These are phyloP conservation scores for Haliclona indistincta DNA, from an alignment of 37 sponge, comb jelly and placozoan genomes.

Conservation along the genomic window DNA sequence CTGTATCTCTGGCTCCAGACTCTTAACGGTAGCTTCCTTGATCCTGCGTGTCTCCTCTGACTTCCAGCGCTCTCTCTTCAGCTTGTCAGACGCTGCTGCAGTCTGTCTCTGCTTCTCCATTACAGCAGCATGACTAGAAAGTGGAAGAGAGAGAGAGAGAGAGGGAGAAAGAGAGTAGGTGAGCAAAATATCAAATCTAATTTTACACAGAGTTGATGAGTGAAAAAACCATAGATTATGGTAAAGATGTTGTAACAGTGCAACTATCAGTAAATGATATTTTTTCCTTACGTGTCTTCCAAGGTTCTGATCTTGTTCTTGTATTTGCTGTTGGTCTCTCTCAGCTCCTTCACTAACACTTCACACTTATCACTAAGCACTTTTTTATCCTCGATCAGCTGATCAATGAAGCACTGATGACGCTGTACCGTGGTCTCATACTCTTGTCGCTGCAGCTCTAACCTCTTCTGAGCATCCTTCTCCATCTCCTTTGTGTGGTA, in stretches of 20 bases:
- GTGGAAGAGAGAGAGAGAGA: not conserved
- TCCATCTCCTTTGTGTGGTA: constrained; percentile 87
- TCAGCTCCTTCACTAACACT: constrained; percentile 68
- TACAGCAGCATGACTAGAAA: constrained; percentile 58
- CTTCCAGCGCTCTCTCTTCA: constrained; percentile 84
- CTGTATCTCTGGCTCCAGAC: constrained; percentile 97
- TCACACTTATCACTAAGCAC: constrained; percentile 84
- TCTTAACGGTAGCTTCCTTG: constrained; percentile 92
- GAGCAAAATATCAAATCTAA: too few species aligned
- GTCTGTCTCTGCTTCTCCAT: constrained; percentile 76
- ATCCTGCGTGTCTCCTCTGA: constrained; percentile 80
- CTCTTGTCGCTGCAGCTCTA: constrained; percentile 78
- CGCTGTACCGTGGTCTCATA: constrained; percentile 87
- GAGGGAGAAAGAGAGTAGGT: not conserved
- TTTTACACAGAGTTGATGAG: not conserved
- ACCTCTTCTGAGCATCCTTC: constrained; percentile 80
- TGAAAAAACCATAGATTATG: not conserved
- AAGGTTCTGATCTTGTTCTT: constrained; percentile 65
- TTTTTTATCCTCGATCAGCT: constrained; percentile 95
- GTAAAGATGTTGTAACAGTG: not conserved
- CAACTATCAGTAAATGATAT: not conserved
- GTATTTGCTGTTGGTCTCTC: constrained; percentile 74
- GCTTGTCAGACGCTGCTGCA: constrained; percentile 76
- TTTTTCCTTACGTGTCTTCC: constrained; percentile 59
- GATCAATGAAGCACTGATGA: constrained; percentile 90